Evolutionary conservation across 2,797 vertebrate species (phyloP).

Genomic region (Anomalospiza imberbis): DNA sequence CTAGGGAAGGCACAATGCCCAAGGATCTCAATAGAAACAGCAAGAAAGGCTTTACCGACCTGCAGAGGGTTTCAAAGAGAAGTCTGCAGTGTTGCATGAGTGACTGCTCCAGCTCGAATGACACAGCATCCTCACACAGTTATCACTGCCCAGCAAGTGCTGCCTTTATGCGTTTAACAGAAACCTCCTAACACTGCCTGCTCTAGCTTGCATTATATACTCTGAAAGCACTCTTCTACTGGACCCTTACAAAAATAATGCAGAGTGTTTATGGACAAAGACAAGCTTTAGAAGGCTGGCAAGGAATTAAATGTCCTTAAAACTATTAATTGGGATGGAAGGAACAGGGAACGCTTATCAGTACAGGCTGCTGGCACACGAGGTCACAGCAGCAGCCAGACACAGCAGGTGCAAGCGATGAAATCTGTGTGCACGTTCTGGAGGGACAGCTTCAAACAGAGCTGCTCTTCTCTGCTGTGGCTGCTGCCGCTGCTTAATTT

Average conservation of each 20-base stretch:
- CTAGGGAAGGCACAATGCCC: not conserved
- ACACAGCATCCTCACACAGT: not conserved
- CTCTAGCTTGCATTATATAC: not conserved
- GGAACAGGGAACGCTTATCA: not conserved
- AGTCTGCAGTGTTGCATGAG: not conserved
- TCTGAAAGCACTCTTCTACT: not conserved
- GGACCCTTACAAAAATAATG: not conserved
- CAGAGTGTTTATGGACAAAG: slow-evolving; percentile 4
- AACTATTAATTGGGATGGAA: not conserved
- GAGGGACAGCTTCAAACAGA: slow-evolving; percentile 30
- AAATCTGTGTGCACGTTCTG: not conserved
- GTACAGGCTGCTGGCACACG: slow-evolving; percentile 29
- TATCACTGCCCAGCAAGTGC: not conserved
- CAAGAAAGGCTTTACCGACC: not conserved
- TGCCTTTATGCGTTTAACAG: not conserved
- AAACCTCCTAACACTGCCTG: not conserved
- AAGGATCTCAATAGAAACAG: not conserved
- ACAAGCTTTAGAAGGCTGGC: not conserved
- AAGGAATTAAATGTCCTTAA: not conserved
- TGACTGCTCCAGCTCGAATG: not conserved
- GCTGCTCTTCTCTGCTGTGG: not conserved
- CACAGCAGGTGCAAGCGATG: slow-evolving; percentile 9
- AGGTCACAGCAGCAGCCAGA: slow-evolving; percentile 17
- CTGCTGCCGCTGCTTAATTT: not conserved
- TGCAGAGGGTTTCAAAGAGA: not conserved